Base-by-base conservation (phyloP, 2,888 invertebrate species). In the Drepana falcataria region DNA sequence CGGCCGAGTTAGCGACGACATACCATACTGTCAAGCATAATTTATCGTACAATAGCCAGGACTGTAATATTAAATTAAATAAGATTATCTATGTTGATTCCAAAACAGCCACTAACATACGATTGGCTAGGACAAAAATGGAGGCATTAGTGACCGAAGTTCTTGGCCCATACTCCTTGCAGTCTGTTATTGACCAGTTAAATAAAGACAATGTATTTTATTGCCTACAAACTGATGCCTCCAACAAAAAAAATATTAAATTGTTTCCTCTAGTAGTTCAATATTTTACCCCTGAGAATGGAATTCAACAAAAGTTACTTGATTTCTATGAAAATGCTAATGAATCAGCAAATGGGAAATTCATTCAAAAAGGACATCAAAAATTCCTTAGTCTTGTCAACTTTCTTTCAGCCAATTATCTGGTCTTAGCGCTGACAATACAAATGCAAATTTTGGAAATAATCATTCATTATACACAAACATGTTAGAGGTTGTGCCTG, bases 21-120 rank as follows among this genome's bases (percentile, higher is more conserved):
- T 72, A 55, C 53, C 71, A 72, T 57, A 64, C 66, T 53, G 68
- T 74, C 5, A 73, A 73, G 53, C 71, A 74, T 59, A 69, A 73
- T 62, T 58, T 67, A 34, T 71, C 72, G 3, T 73, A 71, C 53
- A 73, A 69, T 58, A 68, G 64, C 57, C 58, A 60, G 68, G 69
- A 71, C 52, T 69, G 72, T 53, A 49, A 41, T 35, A 48, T 61
- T 5, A 68, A 69, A 63, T 58, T 69, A 53, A 59, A 59, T 56
- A 69, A 68, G 55, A 62, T 59, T 49, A 65, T 66, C 6, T 66
- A 60, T 63, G 60, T 56, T 41, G 64, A 66, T 56, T 64, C 65
- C 35, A 59, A 59, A 54, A 65, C 63, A 51, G 67, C 65, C 37
- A 60, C 55, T 52, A 60, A 55, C 44, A 61, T 68, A 48, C 55